These are phyloP conservation scores for Rhinatrema bivittatum DNA, from an alignment of 2,797 vertebrate species.

Conservation along the genomic window DNA sequence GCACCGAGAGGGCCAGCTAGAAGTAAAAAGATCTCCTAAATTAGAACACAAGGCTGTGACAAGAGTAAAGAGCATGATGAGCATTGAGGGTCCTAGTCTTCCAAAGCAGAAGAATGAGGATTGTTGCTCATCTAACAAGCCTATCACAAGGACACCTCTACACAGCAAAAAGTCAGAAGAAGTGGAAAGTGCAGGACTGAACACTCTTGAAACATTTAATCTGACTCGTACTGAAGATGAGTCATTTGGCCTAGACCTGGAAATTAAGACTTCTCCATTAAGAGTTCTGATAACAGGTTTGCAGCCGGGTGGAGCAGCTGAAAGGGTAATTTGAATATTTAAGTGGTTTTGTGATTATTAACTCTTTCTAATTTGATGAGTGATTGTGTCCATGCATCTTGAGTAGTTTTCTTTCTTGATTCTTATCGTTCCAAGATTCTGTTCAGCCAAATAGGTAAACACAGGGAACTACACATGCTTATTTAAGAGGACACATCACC, in stretches of 20 bases:
- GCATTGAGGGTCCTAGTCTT: conserved; percentile 52
- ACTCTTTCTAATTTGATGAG: too few relatives aligned
- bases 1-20: conserved; percentile 51
- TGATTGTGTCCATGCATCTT: too few relatives aligned
- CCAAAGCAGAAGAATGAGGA: conserved; percentile 52
- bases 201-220: conserved; percentile 49
- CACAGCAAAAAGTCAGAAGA: conserved; percentile 52
- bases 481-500: too few relatives aligned
- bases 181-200: conserved; percentile 27
- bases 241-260: conserved; percentile 67
- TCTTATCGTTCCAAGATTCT: too few relatives aligned
- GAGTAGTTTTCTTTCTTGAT: too few relatives aligned
- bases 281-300: conserved; percentile 63
- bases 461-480: too few relatives aligned
- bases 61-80: conserved; percentile 67
- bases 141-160: conserved; percentile 27
- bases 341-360: too few relatives aligned
- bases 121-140: conserved; percentile 19
- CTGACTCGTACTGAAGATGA: conserved; percentile 57
- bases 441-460: too few relatives aligned
- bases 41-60: conserved; percentile 74
- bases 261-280: conserved; percentile 65
- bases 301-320: conserved; percentile 60
- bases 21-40: conserved; percentile 73
- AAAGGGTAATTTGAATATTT: conserved; percentile 58